Percentiles rank a stretch among this genome's conserved stretches.
These are phyloP conservation scores for Callyntrura guangdongensis DNA, from an alignment of 2,888 invertebrate species.

Conservation along the genomic window DNA sequence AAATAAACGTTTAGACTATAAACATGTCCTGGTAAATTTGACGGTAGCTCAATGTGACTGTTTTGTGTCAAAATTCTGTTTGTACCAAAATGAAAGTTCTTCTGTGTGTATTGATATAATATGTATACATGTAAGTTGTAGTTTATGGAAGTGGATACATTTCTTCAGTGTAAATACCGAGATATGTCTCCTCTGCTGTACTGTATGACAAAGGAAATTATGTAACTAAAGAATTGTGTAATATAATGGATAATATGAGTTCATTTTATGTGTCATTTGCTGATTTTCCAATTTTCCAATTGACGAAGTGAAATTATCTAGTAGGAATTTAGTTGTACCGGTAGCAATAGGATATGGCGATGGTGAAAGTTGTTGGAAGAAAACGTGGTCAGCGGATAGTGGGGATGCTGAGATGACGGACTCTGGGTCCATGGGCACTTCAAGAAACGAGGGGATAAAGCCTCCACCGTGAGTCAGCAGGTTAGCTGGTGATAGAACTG, in stretches of 20 bases:
- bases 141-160: too few species aligned
- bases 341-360: constrained; percentile 81
- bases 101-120: too few species aligned
- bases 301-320: constrained; percentile 26
- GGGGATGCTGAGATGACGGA: constrained; percentile 84
- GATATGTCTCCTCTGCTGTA: too few species aligned
- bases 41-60: too few species aligned
- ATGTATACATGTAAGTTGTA: too few species aligned
- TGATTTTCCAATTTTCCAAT: constrained; percentile 19
- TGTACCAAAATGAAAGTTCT: too few species aligned
- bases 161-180: too few species aligned
- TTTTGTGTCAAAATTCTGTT: too few species aligned
- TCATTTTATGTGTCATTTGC: constrained; percentile 15
- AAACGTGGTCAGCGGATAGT: constrained; percentile 84
- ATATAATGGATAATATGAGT: background rate
- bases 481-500: constrained; percentile 84
- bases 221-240: too few species aligned
- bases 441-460: constrained; percentile 81
- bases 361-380: constrained; percentile 84
- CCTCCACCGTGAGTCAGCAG: constrained; percentile 74
- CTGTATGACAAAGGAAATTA: too few species aligned
- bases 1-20: too few species aligned
- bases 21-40: too few species aligned
- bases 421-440: constrained; percentile 84
- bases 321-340: constrained; percentile 73